Evolutionary conservation across 2,888 invertebrate genomes (phyloP), one percentile per base, ranked within the genome.

Genomic region (Scrobipalpa costella): DNA sequence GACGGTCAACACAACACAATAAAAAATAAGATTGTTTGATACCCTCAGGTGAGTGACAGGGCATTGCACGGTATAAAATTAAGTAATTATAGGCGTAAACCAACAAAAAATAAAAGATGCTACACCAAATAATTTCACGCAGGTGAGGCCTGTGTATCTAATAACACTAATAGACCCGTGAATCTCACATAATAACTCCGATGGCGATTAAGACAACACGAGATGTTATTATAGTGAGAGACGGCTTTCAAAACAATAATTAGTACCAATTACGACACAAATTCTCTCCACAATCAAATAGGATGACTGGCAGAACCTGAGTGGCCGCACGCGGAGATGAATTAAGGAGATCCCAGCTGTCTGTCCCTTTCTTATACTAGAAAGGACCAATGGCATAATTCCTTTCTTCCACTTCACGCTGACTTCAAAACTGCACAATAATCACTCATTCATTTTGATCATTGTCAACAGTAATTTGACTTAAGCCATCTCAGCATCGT

Each of bases 181-280:
- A 68, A 71, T 72, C 67, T 65, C 70, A 71, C 68, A 73, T 70
- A 73, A 72, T 67, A 73, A 68, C 69, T 69, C 66, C 66, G 69
- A 69, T 69, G 66, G 69, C 68, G 68, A 71, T 69, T 70, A 69
- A 69, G 69, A 71, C 69, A 68, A 72, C 71, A 71, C 69, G 70
- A 71, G 72, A 70, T 77, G 75, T 79, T 73, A 76, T 76, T 77
- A 75, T 74, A 76, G 69, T 76, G 74, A 75, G 67, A 79, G 78
- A 79, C 76, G 79, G 78, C 76, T 80, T 78, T 84, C 80, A 82
- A 88, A 89, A 89, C 83, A 88, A 84, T 88, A 88, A 88, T 90
- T 88, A 88, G 83, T 80, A 84, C 83, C 85, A 89, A 89, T 90
- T 90, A 90, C 84, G 77, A 78, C 78, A 84, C 81, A 83, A 84